Conservation (phyloP, 2,113 vertebrate genomes). For the Pseudopodoces humilis region DNA sequence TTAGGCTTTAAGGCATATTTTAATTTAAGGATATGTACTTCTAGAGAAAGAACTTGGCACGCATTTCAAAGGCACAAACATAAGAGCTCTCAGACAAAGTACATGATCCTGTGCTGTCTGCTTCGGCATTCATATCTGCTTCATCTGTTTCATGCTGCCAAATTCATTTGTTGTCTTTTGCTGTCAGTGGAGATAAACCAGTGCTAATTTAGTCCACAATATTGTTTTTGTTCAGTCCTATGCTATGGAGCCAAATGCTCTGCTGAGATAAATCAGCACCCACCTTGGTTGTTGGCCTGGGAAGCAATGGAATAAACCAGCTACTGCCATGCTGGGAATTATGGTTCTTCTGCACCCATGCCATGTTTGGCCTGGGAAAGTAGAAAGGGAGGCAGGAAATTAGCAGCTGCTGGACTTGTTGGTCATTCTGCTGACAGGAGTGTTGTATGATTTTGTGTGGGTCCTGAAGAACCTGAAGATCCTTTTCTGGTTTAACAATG, state of each 20-base stretch:
- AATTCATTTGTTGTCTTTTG: background rate
- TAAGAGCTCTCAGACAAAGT: background rate
- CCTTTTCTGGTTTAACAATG: background rate
- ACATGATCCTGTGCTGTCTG: background rate
- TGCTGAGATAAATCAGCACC: background rate
- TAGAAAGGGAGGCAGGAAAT: background rate
- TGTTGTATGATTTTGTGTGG: background rate
- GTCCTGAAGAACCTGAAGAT: background rate
- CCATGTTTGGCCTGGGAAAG: background rate
- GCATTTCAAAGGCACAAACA: background rate
- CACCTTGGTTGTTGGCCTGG: background rate
- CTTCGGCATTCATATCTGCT: background rate
- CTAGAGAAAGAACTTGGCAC: background rate
- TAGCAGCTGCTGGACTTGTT: background rate
- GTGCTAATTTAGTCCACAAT: background rate
- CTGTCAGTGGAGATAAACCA: background rate
- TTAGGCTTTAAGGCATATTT: background rate
- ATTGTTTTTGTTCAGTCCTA: background rate
- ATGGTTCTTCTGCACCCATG: background rate
- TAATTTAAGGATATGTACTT: background rate
- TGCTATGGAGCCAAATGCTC: background rate
- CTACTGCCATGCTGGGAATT: background rate
- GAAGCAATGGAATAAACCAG: background rate
- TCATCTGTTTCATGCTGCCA: background rate
- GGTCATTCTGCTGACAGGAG: background rate